Evolutionary conservation across 2,797 vertebrate genomes (phyloP).

Genomic region (Labeo calbasu): DNA sequence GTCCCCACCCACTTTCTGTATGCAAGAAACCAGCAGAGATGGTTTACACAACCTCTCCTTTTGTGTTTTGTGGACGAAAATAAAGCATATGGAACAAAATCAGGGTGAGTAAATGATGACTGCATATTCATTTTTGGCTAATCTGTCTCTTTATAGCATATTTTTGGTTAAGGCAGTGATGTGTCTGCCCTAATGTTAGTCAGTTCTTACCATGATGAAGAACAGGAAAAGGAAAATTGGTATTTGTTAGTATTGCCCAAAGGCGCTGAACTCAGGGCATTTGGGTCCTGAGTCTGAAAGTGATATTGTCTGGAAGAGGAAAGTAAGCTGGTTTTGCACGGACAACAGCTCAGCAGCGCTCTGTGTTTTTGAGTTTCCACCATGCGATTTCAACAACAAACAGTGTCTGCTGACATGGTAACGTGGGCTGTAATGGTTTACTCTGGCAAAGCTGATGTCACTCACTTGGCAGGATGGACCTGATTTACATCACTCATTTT

Average conservation of each 20-base stretch:
- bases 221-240: constrained; percentile 16
- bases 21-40: neutral
- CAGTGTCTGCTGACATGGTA: constrained; percentile 64
- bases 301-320: neutral
- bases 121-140: neutral
- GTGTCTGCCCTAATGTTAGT: constrained; percentile 2
- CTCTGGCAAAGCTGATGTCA: constrained; percentile 58
- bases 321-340: constrained; percentile 10
- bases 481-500: constrained; percentile 56
- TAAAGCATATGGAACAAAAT: neutral
- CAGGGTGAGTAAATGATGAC: neutral
- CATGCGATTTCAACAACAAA: constrained; percentile 62
- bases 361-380: constrained; percentile 44
- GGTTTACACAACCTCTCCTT: neutral
- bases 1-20: neutral
- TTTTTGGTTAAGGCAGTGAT: neutral
- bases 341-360: constrained; percentile 32
- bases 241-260: constrained; percentile 29
- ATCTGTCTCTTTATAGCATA: neutral
- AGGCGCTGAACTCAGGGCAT: constrained; percentile 22
- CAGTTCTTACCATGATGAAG: constrained; percentile 10
- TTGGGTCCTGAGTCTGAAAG: constrained; percentile 9
- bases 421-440: constrained; percentile 51
- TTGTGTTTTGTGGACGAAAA: neutral
- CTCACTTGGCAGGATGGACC: constrained; percentile 16